Base-by-base conservation (phyloP, 35 echinoderm and acorn worm species). In the Ophiothrix spiculata region DNA sequence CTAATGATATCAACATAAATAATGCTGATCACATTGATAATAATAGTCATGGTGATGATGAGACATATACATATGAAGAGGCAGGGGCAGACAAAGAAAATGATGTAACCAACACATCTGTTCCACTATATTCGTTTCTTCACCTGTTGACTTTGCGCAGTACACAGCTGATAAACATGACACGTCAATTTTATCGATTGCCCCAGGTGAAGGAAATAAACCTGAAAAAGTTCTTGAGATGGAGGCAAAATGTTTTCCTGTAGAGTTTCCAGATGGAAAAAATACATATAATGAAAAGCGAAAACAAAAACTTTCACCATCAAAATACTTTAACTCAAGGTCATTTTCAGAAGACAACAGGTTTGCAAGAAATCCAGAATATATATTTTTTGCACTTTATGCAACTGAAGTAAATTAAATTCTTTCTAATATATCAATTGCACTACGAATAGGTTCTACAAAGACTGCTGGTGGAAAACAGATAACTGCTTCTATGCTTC, bases 341-440 rank as follows among this genome's bases (percentile, higher is more conserved):
- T 79, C 86, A n/a, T 78, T 79, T 54, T 85, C 82, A 32, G 39
- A n/a, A 82, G 82, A 91, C 45, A 79, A 34, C 28, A 76, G 83
- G 64, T 49, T 90, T 77, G 56, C 29, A 11, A 33, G n/a, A 16
- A 90, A 92, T 75, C 19, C 56, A 37, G 6, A 77, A 8, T 88
- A 81, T 34, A 81, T 92, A 36, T 92, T 92, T 75, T 77, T 56
- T 87, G 77, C 83, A 56, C 85, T 87, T 42, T 87, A 87, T 64
- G 19, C 49, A 39, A 80, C 73, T 32, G 85, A 92, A 39, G 3
- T 92, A 28, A 40, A 92, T 13, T 23, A 77, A 6, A 69, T 92
- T 23, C 31, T 77, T 15, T 77, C 84, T 54, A 76, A 42, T 75
- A 56, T 92, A 36, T 88, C 75, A 0, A 90, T 90, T 79, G 88